These are phyloP conservation scores for Aldrovandia affinis DNA, from an alignment of 2,797 vertebrate genomes.

Conservation along the genomic window DNA sequence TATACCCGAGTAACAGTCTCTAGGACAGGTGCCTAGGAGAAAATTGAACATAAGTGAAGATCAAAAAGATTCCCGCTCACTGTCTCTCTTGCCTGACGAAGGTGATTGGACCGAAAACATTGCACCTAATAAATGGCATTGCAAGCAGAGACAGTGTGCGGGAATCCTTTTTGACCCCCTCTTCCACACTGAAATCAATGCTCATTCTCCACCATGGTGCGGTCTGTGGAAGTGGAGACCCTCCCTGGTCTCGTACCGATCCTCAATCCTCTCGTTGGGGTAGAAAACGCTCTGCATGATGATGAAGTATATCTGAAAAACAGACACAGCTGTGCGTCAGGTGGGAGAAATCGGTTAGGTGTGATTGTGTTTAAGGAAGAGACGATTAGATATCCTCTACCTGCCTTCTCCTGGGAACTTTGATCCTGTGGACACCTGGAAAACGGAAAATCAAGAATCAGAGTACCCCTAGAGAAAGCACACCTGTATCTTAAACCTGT, in stretches of 20 bases:
- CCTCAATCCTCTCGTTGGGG: constrained; percentile 71
- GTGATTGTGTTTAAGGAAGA: neutral
- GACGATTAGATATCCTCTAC: constrained; percentile 35
- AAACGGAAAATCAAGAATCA: neutral
- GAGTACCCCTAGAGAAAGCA: neutral
- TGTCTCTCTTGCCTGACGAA: too few relatives aligned
- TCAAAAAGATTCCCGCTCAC: too few relatives aligned
- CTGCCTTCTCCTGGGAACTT: constrained; percentile 55
- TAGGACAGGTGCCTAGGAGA: too few relatives aligned
- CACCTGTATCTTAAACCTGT: neutral
- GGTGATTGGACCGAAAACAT: too few relatives aligned
- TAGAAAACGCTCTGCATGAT: constrained; percentile 84
- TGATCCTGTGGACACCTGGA: constrained; percentile 60
- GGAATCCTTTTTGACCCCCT: too few relatives aligned
- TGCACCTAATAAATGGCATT: too few relatives aligned
- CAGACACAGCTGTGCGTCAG: constrained; percentile 19
- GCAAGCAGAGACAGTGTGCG: too few relatives aligned
- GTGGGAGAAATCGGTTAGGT: neutral
- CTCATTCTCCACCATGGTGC: neutral
- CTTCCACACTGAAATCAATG: neutral
- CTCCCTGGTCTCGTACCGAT: constrained; percentile 65
- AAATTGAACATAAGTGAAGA: too few relatives aligned
- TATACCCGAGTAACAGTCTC: too few relatives aligned
- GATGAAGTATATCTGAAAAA: constrained; percentile 78
- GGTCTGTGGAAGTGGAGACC: neutral